Base-by-base conservation (phyloP, 2,888 invertebrate genomes). In the Auanema sp. region DNA sequence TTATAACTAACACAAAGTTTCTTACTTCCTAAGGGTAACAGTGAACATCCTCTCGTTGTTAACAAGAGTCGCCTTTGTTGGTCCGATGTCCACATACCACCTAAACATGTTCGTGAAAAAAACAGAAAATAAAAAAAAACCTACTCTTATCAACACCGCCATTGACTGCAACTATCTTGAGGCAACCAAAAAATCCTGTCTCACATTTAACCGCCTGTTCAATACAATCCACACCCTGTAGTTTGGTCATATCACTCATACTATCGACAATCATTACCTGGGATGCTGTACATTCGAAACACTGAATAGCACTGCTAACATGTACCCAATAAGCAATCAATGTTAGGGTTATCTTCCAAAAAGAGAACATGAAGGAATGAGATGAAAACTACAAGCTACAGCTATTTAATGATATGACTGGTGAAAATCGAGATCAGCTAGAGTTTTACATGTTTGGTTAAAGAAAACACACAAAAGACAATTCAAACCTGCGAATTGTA, bases 21-120 rank as follows among this genome's bases (percentile, higher is more conserved):
- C 64, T 58, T 33, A 73, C 69, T 76, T 49, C 79, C 79, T 16
- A 82, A 61, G 10, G 81, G 81, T 4, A 81, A 50, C 18, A 81
- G 21, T 8, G 78, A 74, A 60, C 81, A 81, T 24, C 81, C 81
- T 49, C 81, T 62, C 11, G 78, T 68, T 72, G 81, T 78, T 0
- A 79, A 78, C 5, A 80, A 68, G 16, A 81, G 71, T 21, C 69
- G 65, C 21, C 76, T 50, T 42, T 79, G 78, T 43, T 79, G 78
- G 42, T 82, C 75, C 42, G n/a, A 41, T 14, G 75, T 72, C 50
- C 73, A 79, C 68, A 79, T 81, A 8, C 81, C 81, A 76, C 81
- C 81, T 81, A 62, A 66, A 80, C 68, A 42, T 23, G 18, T 49
- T 23, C 1, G 1, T 21, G 21, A 25, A 12, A 12, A n/a, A n/a